Evolutionary conservation across 2,113 vertebrate species (phyloP), one percentile per base, ranked within the genome.

Genomic region (Dinomys branickii): DNA sequence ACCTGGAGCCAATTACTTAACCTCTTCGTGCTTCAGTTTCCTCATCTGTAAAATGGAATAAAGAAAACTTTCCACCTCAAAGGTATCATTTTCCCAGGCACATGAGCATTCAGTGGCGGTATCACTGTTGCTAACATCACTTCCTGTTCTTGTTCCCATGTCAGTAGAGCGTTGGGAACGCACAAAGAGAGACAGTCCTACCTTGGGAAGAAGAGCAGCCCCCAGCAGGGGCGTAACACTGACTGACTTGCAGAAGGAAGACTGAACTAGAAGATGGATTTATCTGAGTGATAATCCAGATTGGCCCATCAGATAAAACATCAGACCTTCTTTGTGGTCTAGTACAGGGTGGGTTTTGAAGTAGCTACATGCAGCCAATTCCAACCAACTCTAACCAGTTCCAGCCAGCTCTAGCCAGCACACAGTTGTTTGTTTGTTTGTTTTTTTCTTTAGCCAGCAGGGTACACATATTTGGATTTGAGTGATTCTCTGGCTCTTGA

Each of bases 181-280:
- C n/a, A 30, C 22, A 9, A 7, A 54, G 22, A 24, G 58, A 35
- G 44, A 28, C 41, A 26, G 0, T 13, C 61, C 13, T 19, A 5
- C 24, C 41, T 41, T 13, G 22, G 20, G 22, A 73, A 84, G 33
- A 59, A 30, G 1, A 41, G 24, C 50, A n/a, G n/a, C 47, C 47
- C 44, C 9, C 35, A 0, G 1, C 41, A 0, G 0, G 11, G 10
- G 22, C 20, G 20, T 16, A n/a, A 9, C 38, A 10, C n/a, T 7
- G 22, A 33, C 47, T 19, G 73, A 77, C 19, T 11, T 54, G 50
- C n/a, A 47, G 35, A 44, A 65, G 58, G 71, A 38, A 78, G 24
- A 58, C 12, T 10, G 3, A 58, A n/a, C 58, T 19, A 61, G 38
- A 16, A 93, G 44, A 52, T 16, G 38, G 24, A 59, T 5, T 5